Evolutionary conservation across 1,140 invertebrate species (phyloP).

Genomic region (Caenorhabditis tropicalis): DNA sequence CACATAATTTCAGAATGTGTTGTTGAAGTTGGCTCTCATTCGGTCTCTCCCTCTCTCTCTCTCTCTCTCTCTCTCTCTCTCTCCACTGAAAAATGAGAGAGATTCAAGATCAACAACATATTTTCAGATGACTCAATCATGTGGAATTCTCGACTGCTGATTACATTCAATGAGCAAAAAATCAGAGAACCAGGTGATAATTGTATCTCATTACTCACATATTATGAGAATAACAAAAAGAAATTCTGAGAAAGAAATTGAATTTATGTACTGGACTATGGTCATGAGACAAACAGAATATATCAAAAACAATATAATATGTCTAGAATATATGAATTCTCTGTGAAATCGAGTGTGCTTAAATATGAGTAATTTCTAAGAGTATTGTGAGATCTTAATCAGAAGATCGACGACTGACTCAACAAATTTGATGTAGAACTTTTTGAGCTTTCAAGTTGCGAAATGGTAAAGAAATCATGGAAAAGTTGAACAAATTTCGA

Average conservation of each 20-base stretch:
- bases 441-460: no score
- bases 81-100: neutral
- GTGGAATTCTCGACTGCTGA: neutral
- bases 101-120: neutral
- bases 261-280: neutral
- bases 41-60: neutral
- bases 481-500: no score
- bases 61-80: neutral
- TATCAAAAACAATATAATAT: neutral
- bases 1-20: neutral
- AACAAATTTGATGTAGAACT: no score
- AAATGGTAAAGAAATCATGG: no score
- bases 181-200: neutral
- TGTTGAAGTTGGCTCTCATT: neutral
- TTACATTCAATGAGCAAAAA: neutral
- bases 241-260: neutral
- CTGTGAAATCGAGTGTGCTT: neutral
- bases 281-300: neutral
- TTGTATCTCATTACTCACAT: neutral
- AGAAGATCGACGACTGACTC: no score
- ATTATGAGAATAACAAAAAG: neutral
- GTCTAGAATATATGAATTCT: neutral
- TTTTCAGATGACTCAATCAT: constrained; percentile 2
- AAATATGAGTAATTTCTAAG: neutral
- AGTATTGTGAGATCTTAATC: neutral